Base-by-base conservation (phyloP, 2,113 vertebrate species). In the Oxygymnocypris stewartii region DNA sequence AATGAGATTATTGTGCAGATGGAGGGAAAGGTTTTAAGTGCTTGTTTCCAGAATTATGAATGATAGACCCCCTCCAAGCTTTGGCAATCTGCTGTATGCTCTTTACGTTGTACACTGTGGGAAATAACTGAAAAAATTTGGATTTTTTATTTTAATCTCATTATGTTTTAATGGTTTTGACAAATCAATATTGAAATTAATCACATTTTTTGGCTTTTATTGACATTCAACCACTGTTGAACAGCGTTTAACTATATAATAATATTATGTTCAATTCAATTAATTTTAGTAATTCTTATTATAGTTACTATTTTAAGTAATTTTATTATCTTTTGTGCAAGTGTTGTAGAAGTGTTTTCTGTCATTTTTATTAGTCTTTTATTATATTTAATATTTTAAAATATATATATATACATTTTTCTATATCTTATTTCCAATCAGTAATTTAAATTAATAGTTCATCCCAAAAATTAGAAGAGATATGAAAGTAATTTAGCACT, bases 21-120 rank as follows among this genome's bases (percentile, higher is more conserved):
- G 83, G 84, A 89, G 40, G 85, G 81, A 79, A 86, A 82, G 31
- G 84, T 54, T 86, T 57, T 87, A 87, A 88, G 87, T 89, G 86
- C 87, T 88, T 49, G 44, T 67, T 85, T 75, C 69, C 78, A 78
- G 82, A 84, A 54, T 65, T 82, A 44, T 90, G 82, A 85, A 83
- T 84, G 82, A 88, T 76, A 84, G 74, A 28, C 31, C 57, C 79
- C 82, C 54, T 23, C 63, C 78, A 73, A 20, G 40, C 71, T 81
- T 47, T 80, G 67, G 88, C 57, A 31, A 6, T 44, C 12, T 59
- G 3, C 18, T 23, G 16, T 25, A 57, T 63, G 35, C 11, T 74
- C 42, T 75, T 75, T 81, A 81, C 40, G 31, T 63, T 88, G 71
- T 63, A 83, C 71, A 31, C 49, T 44, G 76, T 35, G 37, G 65